phyloP scores from a whole-genome alignment of 2,797 vertebrate species.

The Sarcophilus harrisii region DNA sequence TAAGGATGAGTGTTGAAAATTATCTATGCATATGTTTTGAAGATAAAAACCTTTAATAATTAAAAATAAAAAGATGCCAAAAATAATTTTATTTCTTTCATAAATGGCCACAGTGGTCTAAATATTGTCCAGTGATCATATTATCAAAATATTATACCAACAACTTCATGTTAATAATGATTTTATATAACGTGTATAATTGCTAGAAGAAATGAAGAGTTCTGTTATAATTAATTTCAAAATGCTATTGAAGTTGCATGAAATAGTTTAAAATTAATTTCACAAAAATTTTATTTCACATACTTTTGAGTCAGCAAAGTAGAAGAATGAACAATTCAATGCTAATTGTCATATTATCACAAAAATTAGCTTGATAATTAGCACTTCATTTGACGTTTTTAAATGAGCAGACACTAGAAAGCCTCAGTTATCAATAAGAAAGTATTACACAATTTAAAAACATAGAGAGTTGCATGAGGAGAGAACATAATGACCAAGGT shows the following conservation, averaged over 20 bases:
- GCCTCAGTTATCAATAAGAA: background rate
- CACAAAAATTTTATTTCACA: background rate
- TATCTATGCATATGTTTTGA: too few species aligned
- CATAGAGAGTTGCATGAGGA: background rate
- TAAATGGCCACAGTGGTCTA: background rate
- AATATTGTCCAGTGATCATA: background rate
- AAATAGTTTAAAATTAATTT: background rate
- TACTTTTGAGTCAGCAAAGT: background rate
- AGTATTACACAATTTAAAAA: constrained; percentile 2
- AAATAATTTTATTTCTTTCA: constrained; percentile 6
- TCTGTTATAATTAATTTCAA: background rate
- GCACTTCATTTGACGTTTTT: background rate
- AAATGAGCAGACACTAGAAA: constrained; percentile 15
- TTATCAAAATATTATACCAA: background rate
- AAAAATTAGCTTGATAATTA: constrained; percentile 1
- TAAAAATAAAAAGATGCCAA: too few species aligned
- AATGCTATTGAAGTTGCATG: background rate
- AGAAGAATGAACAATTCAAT: background rate
- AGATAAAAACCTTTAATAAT: too few species aligned
- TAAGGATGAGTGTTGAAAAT: too few species aligned
- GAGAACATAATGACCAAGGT: background rate
- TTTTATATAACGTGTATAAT: constrained; percentile 11
- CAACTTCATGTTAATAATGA: background rate
- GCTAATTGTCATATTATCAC: background rate
- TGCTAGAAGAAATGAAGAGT: background rate